phyloP scores from a whole-genome alignment of 2,888 invertebrate species.

The Nomada ruficornis region DNA sequence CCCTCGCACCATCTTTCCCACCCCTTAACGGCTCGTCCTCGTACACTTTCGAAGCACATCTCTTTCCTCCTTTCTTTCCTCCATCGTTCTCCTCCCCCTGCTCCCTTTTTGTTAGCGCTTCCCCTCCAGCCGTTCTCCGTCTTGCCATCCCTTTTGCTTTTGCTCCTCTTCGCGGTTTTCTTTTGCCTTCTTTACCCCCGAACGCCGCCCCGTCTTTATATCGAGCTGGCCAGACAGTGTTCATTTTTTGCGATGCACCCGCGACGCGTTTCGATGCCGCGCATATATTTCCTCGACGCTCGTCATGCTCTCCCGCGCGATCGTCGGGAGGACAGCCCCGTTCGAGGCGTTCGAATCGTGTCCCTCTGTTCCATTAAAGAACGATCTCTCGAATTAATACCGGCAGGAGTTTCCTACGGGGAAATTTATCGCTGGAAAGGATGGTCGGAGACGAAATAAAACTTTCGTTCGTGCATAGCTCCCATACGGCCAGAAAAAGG shows the following conservation, averaged over 20 bases:
- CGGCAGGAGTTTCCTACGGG: neutral
- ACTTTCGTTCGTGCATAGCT: neutral
- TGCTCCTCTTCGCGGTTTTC: constrained; percentile 13
- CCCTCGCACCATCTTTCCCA: constrained; percentile 61
- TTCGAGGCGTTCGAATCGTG: neutral
- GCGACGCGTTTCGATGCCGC: constrained; percentile 19
- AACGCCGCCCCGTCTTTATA: constrained; percentile 46
- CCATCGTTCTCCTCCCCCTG: constrained; percentile 2
- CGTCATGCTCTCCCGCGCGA: neutral
- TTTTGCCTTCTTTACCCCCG: constrained; percentile 28
- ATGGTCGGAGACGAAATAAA: neutral
- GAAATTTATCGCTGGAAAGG: neutral
- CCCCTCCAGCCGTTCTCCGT: neutral
- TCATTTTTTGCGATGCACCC: constrained; percentile 23
- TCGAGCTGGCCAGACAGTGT: constrained; percentile 37
- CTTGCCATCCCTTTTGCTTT: constrained; percentile 32
- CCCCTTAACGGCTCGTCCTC: constrained; percentile 61
- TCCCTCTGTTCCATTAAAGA: neutral
- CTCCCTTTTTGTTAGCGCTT: constrained; percentile 25
- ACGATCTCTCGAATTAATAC: constrained; percentile 4
- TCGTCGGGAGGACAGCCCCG: no score
- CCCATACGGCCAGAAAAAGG: neutral
- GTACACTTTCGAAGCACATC: constrained; percentile 64
- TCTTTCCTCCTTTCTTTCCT: constrained; percentile 41
- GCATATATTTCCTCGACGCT: constrained; percentile 10